phyloP scores from a whole-genome alignment of 2,113 vertebrate species.

The Hoplias malabaricus region DNA sequence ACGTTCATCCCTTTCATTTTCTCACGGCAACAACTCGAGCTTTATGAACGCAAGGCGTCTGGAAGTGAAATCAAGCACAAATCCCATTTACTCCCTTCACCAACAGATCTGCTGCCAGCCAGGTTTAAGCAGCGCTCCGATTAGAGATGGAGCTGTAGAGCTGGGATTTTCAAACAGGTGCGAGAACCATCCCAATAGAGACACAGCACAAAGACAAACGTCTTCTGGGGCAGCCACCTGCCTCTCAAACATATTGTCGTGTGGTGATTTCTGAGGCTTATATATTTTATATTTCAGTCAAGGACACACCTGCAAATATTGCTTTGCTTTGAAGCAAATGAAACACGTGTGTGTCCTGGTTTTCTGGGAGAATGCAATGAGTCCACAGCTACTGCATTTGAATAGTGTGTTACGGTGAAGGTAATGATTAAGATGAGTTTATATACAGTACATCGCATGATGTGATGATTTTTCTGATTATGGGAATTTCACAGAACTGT shows the following conservation, averaged over 20 bases:
- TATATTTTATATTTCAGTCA: not conserved
- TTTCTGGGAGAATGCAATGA: not conserved
- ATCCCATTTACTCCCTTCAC: conserved; percentile 11
- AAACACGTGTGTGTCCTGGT: not conserved
- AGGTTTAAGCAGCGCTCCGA: conserved; percentile 27
- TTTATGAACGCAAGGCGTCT: conserved; percentile 20
- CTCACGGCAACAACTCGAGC: not conserved
- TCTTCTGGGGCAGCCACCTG: conserved; percentile 7
- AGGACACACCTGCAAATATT: not conserved
- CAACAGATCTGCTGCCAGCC: conserved; percentile 11
- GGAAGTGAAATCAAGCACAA: conserved; percentile 30
- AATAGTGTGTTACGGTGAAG: too few species aligned
- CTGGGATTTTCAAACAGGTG: conserved; percentile 36
- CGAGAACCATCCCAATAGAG: not conserved
- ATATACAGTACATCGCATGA: too few species aligned
- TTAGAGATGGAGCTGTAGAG: conserved; percentile 23
- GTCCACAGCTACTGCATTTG: not conserved
- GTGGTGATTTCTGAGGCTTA: not conserved
- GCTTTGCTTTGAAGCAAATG: not conserved
- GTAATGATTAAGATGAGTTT: too few species aligned
- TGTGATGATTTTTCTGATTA: too few species aligned
- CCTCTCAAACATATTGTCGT: conserved; percentile 4
- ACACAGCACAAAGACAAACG: not conserved
- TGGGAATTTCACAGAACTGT: too few species aligned
- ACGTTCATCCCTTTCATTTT: too few species aligned